Evolutionary conservation across 2,888 invertebrate genomes (phyloP), one percentile per base, ranked within the genome.

Genomic region (Bellardia pandia): DNA sequence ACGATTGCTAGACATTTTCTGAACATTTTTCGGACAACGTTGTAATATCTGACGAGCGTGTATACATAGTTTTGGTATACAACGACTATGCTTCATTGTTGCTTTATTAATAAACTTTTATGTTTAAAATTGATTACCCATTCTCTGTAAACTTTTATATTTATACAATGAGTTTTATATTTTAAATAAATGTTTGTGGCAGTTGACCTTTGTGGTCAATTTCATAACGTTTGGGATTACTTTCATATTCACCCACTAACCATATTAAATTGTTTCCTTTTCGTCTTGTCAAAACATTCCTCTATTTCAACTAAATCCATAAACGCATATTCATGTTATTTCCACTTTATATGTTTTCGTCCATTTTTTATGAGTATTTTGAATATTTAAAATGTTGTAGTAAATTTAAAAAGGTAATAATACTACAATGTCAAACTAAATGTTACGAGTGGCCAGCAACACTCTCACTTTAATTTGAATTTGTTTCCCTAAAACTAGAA

Each of bases 271-370:
- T 42, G n/a, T 23, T 51, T 42, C n/a, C 11, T 14, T 3, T 51
- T 11, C 23, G 0, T 45, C 56, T n/a, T 48, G 0, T 16, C 14
- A 33, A 30, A n/a, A 64, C 72, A 66, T 56, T n/a, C 30, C 23
- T 45, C 60, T 62, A 51, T 71, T 71, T 79, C 58, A 78, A 64
- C 37, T 40, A 76, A 72, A 71, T 14, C 42, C 72, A 60, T 58
- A 72, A 75, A 64, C 30, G 79, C 86, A 83, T 69, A 75, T 14
- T 86, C 78, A 75, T 82, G 75, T 37, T 60, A 13, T 51, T 60
- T 56, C 14, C 23, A 7, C 13, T 37, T 53, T 40, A 30, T 42
- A 69, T 6, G n/a, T 90, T 91, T 90, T 91, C 91, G 90, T 88
- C 89, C 88, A 89, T 62, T 58, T 77, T 77, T 42, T 68, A n/a